Conservation (phyloP, 1,140 invertebrate species). For the Campodea augens region DNA sequence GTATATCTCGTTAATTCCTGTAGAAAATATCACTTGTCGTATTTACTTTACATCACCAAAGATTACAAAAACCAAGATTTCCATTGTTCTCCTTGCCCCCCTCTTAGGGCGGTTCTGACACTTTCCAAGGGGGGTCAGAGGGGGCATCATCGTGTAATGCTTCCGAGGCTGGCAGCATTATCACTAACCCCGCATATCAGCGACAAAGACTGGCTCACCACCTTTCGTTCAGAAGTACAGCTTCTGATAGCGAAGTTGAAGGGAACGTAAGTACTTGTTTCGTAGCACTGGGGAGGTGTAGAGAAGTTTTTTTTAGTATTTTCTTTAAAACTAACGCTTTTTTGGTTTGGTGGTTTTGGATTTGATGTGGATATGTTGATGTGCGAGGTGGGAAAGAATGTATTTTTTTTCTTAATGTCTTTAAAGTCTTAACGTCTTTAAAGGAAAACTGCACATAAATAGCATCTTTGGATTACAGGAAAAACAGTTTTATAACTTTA, state of each 20-base stretch:
- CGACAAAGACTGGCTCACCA: constrained; percentile 24
- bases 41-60: too few species aligned
- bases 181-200: constrained; percentile 50
- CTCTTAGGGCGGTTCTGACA: constrained; percentile 10
- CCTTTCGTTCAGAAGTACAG: constrained; percentile 66
- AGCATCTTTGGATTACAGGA: too few species aligned
- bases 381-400: constrained; percentile 14
- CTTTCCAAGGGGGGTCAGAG: constrained; percentile 6
- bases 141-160: constrained; percentile 28
- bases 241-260: constrained; percentile 84
- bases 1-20: too few species aligned
- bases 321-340: constrained; percentile 10
- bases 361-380: constrained; percentile 3
- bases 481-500: too few species aligned
- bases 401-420: constrained; percentile 6
- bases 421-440: too few species aligned
- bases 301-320: constrained; percentile 3
- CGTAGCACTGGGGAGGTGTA: not conserved
- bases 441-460: too few species aligned
- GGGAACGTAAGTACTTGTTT: constrained; percentile 48
- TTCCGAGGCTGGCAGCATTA: constrained; percentile 56
- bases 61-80: too few species aligned
- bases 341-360: not conserved
- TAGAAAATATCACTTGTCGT: too few species aligned
- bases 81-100: too few species aligned